Evolutionary conservation across 2,797 vertebrate species (phyloP), one percentile per base, ranked within the genome.

Genomic region (Dendrocincla fuliginosa): DNA sequence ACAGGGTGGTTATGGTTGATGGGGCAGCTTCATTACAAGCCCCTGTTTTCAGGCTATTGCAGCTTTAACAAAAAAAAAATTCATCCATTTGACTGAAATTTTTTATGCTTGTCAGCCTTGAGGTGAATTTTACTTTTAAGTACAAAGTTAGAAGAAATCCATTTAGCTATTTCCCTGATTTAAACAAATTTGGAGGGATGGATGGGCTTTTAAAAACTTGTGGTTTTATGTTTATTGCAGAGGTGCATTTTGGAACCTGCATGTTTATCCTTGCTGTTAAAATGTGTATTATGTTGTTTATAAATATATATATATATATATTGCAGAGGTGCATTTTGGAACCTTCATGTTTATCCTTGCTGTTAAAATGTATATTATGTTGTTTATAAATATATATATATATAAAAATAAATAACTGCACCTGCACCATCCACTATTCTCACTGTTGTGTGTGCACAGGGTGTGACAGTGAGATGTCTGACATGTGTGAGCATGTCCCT

Each of bases 11-110:
- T 95, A 60, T 91, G 90, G 87, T 94, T 96, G 89, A 91, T 23
- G 46, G 83, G 84, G 82, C 85, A 88, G 87, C 93, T 95, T 97
- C 93, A 93, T 97, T 93, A 92, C 76, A 78, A 91, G 67, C 46
- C 65, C 84, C 90, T 87, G 78, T 93, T 93, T 92, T 96, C 67
- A 87, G 94, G 71, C 92, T 95, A 67, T 81, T 96, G 68, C 91
- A 83, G 85, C 67, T 93, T 96, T 64, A 67, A 86, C 56, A 90
- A 78, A 71, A 91, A 73, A 44, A 52, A 27, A 77, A 50, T 5
- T 75, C 59, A 63, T n/a, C 64, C 46, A 49, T 75, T 67, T 0
- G 47, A 71, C 71, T 87, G 84, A 59, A 63, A n/a, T 84, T 89
- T 91, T 82, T 83, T 77, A 41, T 88, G 92, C 84, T 84, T 96